Evolutionary conservation across 2,113 vertebrate species (phyloP).

Genomic region (Hippocampus mohnikei): DNA sequence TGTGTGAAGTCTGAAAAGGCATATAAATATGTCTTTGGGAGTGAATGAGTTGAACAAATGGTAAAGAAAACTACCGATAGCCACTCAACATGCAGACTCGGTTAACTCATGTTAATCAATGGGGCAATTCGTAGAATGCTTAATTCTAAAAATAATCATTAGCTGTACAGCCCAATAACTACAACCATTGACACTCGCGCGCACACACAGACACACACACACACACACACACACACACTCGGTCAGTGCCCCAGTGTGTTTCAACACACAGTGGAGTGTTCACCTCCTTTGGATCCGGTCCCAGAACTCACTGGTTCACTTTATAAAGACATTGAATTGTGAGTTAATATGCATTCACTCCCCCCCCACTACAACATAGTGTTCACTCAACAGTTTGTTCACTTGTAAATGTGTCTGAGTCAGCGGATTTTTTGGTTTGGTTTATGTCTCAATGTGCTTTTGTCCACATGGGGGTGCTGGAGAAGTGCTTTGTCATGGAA

Average conservation of each 20-base stretch:
- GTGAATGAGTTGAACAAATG: too few species aligned
- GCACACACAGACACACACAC: too few species aligned
- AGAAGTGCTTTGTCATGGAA: neutral
- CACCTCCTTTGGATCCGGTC: constrained; percentile 56
- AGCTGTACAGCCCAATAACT: constrained; percentile 48
- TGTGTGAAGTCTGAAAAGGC: too few species aligned
- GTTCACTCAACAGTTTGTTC: neutral
- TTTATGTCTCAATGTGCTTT: neutral
- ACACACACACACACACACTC: too few species aligned
- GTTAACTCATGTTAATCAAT: neutral
- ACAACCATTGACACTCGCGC: neutral
- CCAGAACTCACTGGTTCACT: constrained; percentile 58
- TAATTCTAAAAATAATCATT: neutral
- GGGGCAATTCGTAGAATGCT: neutral
- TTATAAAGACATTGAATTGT: constrained; percentile 60
- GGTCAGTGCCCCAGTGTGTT: constrained; percentile 38
- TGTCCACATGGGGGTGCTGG: neutral
- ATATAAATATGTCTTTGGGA: too few species aligned
- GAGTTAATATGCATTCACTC: constrained; percentile 30
- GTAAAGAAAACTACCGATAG: too few species aligned
- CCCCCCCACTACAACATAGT: constrained; percentile 3
- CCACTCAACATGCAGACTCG: neutral
- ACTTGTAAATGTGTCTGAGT: constrained; percentile 10
- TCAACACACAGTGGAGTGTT: constrained; percentile 57
- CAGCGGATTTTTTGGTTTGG: constrained; percentile 7